Evolutionary conservation across 1,140 invertebrate species (phyloP).

Genomic region (Drosophila ironensis): DNA sequence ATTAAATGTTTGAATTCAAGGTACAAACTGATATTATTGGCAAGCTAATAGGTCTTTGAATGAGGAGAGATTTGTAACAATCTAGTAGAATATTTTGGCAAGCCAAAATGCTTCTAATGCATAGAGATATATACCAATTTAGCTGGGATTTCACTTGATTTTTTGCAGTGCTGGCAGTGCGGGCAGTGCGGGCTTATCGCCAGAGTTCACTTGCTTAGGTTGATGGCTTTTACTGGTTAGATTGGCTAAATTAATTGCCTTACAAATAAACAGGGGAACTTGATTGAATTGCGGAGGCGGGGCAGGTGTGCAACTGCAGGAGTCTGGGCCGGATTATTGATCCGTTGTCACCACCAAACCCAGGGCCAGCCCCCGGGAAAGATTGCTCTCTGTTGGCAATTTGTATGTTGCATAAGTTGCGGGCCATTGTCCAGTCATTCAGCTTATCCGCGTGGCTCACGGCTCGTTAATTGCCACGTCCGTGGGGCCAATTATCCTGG

Average conservation of each 20-base stretch:
- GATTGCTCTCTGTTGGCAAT: slow-evolving; percentile 6
- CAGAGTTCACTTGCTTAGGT: slow-evolving; percentile 18
- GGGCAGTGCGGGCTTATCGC: not conserved
- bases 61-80: too few species aligned
- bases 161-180: slow-evolving; percentile 6
- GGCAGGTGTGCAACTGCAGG: not conserved
- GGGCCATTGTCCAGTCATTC: slow-evolving; percentile 1
- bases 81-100: too few species aligned
- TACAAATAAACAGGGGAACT: slow-evolving; percentile 29
- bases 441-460: slow-evolving; percentile 8
- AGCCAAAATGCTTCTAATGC: too few species aligned
- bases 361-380: not conserved
- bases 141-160: not conserved
- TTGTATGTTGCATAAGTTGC: slow-evolving; percentile 43
- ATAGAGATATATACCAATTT: not conserved
- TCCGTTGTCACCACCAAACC: not conserved
- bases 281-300: slow-evolving; percentile 29
- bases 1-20: too few species aligned
- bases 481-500: slow-evolving; percentile 56
- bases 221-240: slow-evolving; percentile 41
- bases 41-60: too few species aligned
- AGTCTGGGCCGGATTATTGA: slow-evolving; percentile 6
- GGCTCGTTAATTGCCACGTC: slow-evolving; percentile 62
- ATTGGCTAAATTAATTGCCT: slow-evolving; percentile 40
- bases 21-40: too few species aligned